Base-by-base conservation (phyloP, 53 echinoderm and acorn worm species). In the Paelopatides confundens region DNA sequence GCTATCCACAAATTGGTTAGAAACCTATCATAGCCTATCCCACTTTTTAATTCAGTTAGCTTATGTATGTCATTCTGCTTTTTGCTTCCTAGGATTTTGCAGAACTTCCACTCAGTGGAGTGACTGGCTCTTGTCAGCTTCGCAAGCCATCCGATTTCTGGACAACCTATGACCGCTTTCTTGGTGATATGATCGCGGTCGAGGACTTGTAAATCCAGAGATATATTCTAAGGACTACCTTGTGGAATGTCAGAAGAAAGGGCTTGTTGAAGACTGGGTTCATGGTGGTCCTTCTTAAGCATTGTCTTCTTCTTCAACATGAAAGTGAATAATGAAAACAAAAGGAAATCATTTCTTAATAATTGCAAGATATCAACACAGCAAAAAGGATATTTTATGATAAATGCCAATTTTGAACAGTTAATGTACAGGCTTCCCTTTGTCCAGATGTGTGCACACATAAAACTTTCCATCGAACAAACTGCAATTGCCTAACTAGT, bases 201-300 rank as follows among this genome's bases (percentile, higher is more conserved):
- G n/a, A 99, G 91, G 66, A 99, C 93, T 91, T 95, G 99, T 46
- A 99, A 99, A 66, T 99, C 99, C 35, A 99, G 89, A 74, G 92
- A 94, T 91, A 99, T 92, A 34, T 96, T 86, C 71, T 99, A 92
- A 15, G 95, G 85, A 30, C 98, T 95, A 27, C 95, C 98, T 48
- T 94, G 88, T 11, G 98, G 98, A 64, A 99, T 94, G 65, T 99
- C 99, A 79, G 96, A 71, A 99, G 93, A 89, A 99, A 99, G 76
- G 99, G 94, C 78, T 99, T 95, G 82, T 99, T 99, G 93, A 99
- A 99, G 76, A 99, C 99, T 21, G 99, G 99, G 63, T 99, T 99
- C 8, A 99, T 91, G 29, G 99, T 99, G n/a, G n/a, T 95, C 89
- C 63, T 99, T 99, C 93, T 99, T 99, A 34, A 99, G 90, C 35